These are phyloP conservation scores for Drosophila auraria DNA, from an alignment of 1,140 invertebrate genomes.

Conservation along the genomic window DNA sequence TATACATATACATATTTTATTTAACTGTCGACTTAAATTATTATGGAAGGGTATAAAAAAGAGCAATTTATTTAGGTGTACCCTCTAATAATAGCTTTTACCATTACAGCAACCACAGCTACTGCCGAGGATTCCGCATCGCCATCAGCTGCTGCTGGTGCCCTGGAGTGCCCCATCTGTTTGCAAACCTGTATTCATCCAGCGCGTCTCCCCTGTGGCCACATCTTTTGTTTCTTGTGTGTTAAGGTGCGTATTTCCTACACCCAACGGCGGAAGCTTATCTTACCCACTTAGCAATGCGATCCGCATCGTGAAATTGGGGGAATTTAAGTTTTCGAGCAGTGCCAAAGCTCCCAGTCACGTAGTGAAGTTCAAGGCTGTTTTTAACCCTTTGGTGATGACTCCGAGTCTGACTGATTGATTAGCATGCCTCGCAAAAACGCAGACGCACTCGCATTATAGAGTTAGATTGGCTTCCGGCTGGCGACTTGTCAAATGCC, in stretches of 20 bases:
- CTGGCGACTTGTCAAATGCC: constrained; percentile 24
- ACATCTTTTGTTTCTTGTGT: constrained; percentile 98
- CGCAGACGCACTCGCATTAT: background rate
- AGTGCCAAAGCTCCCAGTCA: constrained; percentile 35
- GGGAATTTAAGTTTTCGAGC: constrained; percentile 23
- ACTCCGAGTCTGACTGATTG: background rate
- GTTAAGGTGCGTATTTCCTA: constrained; percentile 89
- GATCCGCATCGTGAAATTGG: constrained; percentile 29
- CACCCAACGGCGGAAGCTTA: constrained; percentile 48
- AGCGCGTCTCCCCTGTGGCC: constrained; percentile 94
- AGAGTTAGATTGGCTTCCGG: constrained; percentile 50
- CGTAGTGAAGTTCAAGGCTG: constrained; percentile 70
- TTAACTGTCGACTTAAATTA: no score
- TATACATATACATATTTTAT: no score
- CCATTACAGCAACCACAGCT: background rate
- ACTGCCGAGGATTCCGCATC: constrained; percentile 8
- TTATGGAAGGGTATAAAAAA: no score
- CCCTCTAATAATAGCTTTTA: background rate
- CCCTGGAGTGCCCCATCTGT: constrained; percentile 95
- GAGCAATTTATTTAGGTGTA: background rate
- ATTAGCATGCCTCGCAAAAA: constrained; percentile 26
- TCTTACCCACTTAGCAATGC: constrained; percentile 47
- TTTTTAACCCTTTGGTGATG: constrained; percentile 41
- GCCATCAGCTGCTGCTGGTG: constrained; percentile 2
- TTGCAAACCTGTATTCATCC: constrained; percentile 95